These are phyloP conservation scores for Neocrepidodera transversa DNA, from an alignment of 2,888 invertebrate genomes.

Conservation along the genomic window DNA sequence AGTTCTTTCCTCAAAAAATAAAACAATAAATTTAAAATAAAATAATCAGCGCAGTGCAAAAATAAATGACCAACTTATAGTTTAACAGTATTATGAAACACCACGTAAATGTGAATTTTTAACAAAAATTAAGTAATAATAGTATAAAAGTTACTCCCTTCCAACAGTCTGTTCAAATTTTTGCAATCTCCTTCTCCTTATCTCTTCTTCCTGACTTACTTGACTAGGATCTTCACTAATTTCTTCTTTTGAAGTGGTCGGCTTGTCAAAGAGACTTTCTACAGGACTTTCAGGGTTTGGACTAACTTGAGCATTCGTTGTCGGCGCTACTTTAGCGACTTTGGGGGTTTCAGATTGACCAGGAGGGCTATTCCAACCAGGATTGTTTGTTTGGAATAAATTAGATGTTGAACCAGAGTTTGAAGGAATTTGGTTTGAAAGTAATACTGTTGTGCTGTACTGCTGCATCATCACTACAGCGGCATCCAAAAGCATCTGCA, in stretches of 20 bases:
- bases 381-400: not conserved
- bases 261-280: constrained; percentile 16
- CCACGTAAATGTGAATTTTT: no score
- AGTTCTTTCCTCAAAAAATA: not conserved
- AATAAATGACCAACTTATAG: constrained; percentile 1
- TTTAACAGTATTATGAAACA: constrained; percentile 18
- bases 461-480: constrained; percentile 94
- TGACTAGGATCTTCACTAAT: constrained; percentile 9
- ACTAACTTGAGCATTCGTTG: constrained; percentile 26
- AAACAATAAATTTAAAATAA: not conserved
- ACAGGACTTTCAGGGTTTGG: constrained; percentile 15
- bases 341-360: constrained; percentile 26
- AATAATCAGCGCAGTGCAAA: not conserved
- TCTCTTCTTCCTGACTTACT: constrained; percentile 66
- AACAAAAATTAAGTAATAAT: constrained; percentile 15
- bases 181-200: constrained; percentile 78
- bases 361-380: constrained; percentile 7
- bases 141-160: constrained; percentile 23
- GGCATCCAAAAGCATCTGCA: constrained; percentile 82
- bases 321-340: constrained; percentile 33
- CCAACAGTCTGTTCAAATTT: constrained; percentile 63
- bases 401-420: constrained; percentile 2
- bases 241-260: constrained; percentile 21
- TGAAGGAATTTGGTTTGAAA: constrained; percentile 50
- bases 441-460: constrained; percentile 76